Percentiles rank a stretch among this genome's conserved stretches.
phyloP scores from a whole-genome alignment of 2,113 vertebrate species.

The Petaurus breviceps region DNA sequence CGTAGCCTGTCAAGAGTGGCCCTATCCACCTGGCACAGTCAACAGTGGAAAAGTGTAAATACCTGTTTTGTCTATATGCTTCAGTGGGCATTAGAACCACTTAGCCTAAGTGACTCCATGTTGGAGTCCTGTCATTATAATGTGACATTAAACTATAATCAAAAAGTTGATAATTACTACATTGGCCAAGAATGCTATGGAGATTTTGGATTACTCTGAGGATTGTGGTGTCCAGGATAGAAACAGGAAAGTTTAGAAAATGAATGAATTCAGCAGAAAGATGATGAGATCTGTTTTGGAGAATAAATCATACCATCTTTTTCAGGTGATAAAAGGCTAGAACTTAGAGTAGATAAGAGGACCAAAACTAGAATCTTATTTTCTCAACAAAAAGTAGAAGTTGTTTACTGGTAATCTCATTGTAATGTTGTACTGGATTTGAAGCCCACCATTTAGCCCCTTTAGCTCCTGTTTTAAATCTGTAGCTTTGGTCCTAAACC shows the following conservation, averaged over 20 bases:
- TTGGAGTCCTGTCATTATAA: neutral
- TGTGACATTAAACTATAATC: neutral
- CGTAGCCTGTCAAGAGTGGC: no score
- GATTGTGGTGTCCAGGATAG: neutral
- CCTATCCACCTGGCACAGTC: no score
- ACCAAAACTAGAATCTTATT: neutral
- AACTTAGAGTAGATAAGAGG: neutral
- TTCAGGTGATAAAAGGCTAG: neutral
- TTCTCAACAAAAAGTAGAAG: constrained; percentile 34
- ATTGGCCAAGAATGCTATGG: neutral
- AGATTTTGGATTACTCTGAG: neutral
- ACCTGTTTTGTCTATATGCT: neutral
- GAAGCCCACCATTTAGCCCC: no score
- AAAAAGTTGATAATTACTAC: neutral
- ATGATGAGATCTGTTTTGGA: neutral
- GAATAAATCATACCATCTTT: neutral
- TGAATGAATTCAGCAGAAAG: constrained; percentile 1
- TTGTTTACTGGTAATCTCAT: neutral
- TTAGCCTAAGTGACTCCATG: neutral
- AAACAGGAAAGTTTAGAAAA: neutral
- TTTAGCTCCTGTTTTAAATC: no score
- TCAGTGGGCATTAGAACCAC: neutral
- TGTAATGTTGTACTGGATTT: no score
- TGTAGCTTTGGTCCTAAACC: no score
- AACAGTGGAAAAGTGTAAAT: neutral